Percentiles rank a stretch among this genome's conserved stretches.
phyloP scores from a whole-genome alignment of 2,113 vertebrate genomes.

The Heptranchias perlo region DNA sequence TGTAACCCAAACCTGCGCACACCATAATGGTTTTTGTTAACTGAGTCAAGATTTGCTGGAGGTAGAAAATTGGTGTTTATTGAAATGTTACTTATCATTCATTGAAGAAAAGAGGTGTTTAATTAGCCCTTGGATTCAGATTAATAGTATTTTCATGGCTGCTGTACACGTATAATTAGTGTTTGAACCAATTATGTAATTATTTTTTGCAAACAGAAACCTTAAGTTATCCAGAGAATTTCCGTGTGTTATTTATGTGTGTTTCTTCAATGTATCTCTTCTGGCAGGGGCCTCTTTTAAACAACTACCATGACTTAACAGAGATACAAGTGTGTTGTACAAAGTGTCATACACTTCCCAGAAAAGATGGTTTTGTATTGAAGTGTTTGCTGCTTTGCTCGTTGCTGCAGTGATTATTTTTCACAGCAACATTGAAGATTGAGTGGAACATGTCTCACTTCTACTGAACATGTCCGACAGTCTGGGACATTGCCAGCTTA shows the following conservation, averaged over 20 bases:
- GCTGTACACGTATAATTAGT: not conserved
- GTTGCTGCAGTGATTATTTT: not conserved
- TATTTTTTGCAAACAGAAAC: not conserved
- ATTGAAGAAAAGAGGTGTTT: not conserved
- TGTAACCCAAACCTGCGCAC: not conserved
- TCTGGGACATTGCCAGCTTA: not conserved
- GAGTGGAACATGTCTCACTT: not conserved
- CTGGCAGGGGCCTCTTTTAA: not conserved
- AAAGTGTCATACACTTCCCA: not conserved
- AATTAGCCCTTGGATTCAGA: not conserved
- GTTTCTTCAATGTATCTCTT: not conserved
- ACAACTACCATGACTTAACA: not conserved
- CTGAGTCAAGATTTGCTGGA: not conserved
- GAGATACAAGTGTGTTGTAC: not conserved
- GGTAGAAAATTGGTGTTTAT: not conserved
- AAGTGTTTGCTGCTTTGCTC: not conserved
- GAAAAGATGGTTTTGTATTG: too few species aligned
- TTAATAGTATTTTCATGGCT: conserved; percentile 18
- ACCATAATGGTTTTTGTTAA: too few species aligned
- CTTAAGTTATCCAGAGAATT: not conserved
- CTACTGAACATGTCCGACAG: not conserved
- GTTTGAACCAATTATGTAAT: not conserved
- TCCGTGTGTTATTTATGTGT: not conserved
- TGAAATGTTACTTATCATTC: not conserved
- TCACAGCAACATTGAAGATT: not conserved